These are phyloP conservation scores for Heliothis virescens DNA, from an alignment of 1,140 invertebrate species.

Conservation along the genomic window DNA sequence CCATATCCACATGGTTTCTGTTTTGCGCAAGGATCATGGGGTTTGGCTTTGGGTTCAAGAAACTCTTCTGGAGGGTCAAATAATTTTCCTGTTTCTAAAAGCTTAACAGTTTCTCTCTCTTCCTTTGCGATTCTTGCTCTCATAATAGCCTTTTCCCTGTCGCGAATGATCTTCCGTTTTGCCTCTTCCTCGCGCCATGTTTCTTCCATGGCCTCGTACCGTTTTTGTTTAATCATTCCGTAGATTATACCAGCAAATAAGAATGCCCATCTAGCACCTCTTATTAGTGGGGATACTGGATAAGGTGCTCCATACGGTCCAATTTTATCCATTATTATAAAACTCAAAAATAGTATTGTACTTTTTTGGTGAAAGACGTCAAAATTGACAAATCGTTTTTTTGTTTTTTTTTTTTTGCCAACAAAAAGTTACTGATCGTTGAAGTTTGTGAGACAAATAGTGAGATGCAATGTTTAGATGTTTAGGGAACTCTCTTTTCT, in stretches of 20 bases:
- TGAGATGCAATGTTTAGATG: too few relatives aligned
- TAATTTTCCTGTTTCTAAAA: conserved; percentile 71
- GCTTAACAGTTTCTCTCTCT: conserved; percentile 65
- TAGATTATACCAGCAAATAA: conserved; percentile 76
- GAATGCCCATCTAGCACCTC: conserved; percentile 70
- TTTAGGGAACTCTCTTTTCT: too few relatives aligned
- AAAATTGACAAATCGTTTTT: not conserved
- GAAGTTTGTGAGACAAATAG: too few relatives aligned
- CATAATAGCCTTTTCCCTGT: conserved; percentile 67
- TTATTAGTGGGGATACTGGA: conserved; percentile 76
- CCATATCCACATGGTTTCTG: not conserved
- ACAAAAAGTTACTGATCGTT: conserved; percentile 44
- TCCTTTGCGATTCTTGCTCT: conserved; percentile 72
- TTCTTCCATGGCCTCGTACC: conserved; percentile 66
- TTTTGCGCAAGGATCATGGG: not conserved
- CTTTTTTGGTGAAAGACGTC: not conserved
- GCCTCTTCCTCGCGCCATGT: conserved; percentile 68
- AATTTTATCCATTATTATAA: conserved; percentile 52
- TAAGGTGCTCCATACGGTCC: conserved; percentile 71
- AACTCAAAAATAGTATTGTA: not conserved
- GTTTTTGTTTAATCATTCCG: conserved; percentile 66
- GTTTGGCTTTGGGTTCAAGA: not conserved
- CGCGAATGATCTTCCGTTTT: conserved; percentile 69
- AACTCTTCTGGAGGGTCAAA: conserved; percentile 51
- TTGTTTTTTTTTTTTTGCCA: not conserved